A percentile compares a stretch with the other conserved stretches of the same genome.
Conservation (phyloP, 1,140 invertebrate species). For the Musca domestica region DNA sequence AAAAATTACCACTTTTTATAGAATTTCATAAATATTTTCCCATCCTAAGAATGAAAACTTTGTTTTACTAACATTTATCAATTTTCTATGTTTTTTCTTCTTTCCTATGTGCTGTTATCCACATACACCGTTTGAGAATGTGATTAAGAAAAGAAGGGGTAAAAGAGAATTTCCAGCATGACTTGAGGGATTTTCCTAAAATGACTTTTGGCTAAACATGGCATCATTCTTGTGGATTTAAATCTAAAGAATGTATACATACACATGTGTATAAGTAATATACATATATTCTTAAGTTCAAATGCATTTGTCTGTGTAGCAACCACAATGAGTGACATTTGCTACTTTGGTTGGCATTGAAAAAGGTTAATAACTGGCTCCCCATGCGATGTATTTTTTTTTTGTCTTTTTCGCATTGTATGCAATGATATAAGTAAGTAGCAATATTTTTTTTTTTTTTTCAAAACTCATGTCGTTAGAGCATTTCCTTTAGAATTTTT, state of each 20-base stretch:
- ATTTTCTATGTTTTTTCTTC: constrained; percentile 43
- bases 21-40: too few relatives aligned
- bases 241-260: background rate
- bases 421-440: too few relatives aligned
- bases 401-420: too few relatives aligned
- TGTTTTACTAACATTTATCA: background rate
- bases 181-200: constrained; percentile 52
- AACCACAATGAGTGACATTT: constrained; percentile 10
- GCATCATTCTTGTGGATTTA: constrained; percentile 25
- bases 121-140: too few relatives aligned
- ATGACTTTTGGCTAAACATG: constrained; percentile 52
- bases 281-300: background rate
- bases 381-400: too few relatives aligned
- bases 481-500: too few relatives aligned
- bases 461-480: too few relatives aligned
- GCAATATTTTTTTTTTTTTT: too few relatives aligned
- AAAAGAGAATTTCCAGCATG: constrained; percentile 21
- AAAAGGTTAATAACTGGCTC: constrained; percentile 14
- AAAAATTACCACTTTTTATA: background rate
- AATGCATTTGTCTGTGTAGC: background rate
- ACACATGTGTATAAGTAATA: background rate
- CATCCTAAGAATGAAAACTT: constrained; percentile 21
- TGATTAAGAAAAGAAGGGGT: too few relatives aligned
- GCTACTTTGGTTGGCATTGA: background rate
- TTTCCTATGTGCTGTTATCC: background rate